phyloP scores from a whole-genome alignment of 2,888 invertebrate species.

The Pyrocoelia pectoralis region DNA sequence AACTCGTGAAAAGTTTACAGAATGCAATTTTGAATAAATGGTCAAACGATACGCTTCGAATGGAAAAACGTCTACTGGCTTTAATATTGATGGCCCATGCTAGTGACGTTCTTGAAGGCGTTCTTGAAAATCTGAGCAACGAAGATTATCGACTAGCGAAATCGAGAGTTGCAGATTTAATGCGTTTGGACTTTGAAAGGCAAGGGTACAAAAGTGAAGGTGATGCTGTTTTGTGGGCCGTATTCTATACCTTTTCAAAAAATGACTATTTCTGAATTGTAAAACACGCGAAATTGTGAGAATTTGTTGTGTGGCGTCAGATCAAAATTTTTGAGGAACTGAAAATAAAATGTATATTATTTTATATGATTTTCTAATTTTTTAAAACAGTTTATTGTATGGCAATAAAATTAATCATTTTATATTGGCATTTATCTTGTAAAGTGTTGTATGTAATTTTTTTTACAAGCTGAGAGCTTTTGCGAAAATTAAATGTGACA shows the following conservation, averaged over 20 bases:
- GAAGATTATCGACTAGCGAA: slow-evolving; percentile 98
- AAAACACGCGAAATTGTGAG: too few species aligned
- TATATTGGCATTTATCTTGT: too few species aligned
- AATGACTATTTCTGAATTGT: neutral
- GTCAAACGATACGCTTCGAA: slow-evolving; percentile 96
- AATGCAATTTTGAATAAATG: slow-evolving; percentile 96
- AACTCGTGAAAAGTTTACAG: slow-evolving; percentile 98
- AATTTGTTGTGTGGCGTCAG: too few species aligned
- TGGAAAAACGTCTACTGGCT: slow-evolving; percentile 93
- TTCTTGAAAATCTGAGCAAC: slow-evolving; percentile 95
- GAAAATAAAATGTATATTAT: too few species aligned
- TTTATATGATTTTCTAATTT: too few species aligned
- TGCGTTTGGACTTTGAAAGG: slow-evolving; percentile 96
- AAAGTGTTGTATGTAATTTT: too few species aligned
- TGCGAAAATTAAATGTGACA: too few species aligned
- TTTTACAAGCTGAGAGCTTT: too few species aligned
- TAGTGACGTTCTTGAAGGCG: slow-evolving; percentile 98
- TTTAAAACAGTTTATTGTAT: too few species aligned
- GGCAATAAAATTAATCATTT: too few species aligned
- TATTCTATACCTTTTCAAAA: slow-evolving; percentile 82
- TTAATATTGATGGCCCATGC: slow-evolving; percentile 96
- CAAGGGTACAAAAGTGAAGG: slow-evolving; percentile 92
- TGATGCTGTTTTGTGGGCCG: slow-evolving; percentile 97
- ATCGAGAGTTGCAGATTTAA: slow-evolving; percentile 92
- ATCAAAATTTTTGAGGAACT: too few species aligned